These are phyloP conservation scores for Barbus barbus DNA, from an alignment of 2,113 vertebrate species.

Conservation along the genomic window DNA sequence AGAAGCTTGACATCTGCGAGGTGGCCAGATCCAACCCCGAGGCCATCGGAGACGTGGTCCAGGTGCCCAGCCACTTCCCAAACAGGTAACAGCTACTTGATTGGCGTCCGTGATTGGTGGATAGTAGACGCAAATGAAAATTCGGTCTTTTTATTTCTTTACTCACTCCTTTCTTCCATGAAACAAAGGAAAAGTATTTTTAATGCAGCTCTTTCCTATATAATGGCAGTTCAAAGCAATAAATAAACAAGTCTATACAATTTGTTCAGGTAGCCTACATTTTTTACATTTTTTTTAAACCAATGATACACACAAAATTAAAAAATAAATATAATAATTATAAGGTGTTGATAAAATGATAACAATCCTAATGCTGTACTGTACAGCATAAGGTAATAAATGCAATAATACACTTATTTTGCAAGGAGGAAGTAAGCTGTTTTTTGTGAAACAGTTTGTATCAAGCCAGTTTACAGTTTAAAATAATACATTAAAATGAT, in stretches of 20 bases:
- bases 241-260: too few species aligned
- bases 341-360: background rate
- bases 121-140: background rate
- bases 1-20: conserved; percentile 86
- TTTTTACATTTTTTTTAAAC: background rate
- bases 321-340: background rate
- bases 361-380: background rate
- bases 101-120: background rate
- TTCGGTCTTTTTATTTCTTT: background rate
- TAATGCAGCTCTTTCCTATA: too few species aligned
- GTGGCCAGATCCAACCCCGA: conserved; percentile 85
- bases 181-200: too few species aligned
- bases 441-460: background rate
- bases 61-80: conserved; percentile 87
- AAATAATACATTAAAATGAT: background rate
- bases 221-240: too few species aligned
- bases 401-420: background rate
- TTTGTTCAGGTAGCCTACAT: too few species aligned
- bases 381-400: background rate
- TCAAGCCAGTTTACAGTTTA: background rate
- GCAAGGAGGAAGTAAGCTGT: background rate
- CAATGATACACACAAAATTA: background rate
- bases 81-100: conserved; percentile 83
- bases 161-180: too few species aligned
- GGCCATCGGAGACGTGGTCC: conserved; percentile 89